Conservation (phyloP, 2,113 vertebrate species). For the Melospiza georgiana region DNA sequence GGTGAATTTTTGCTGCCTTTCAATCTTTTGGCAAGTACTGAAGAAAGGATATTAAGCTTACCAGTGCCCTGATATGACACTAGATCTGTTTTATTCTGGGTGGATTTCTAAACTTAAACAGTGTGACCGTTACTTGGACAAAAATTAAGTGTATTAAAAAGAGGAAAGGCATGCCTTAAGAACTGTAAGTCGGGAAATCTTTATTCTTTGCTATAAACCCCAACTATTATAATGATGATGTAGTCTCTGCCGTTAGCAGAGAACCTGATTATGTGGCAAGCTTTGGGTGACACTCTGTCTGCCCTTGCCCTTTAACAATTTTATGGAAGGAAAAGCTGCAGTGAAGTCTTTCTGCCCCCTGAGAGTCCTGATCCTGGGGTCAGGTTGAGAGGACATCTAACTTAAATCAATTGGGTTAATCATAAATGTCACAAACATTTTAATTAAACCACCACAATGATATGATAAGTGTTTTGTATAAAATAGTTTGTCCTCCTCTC, state of each 20-base stretch:
- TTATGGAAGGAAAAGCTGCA: background rate
- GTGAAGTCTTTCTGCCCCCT: background rate
- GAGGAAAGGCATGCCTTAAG: background rate
- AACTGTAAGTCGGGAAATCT: background rate
- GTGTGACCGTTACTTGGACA: fast-evolving
- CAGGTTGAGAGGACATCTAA: background rate
- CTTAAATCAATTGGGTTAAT: background rate
- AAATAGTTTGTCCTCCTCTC: background rate
- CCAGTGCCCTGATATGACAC: background rate
- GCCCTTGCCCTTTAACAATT: background rate
- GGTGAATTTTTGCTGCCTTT: background rate
- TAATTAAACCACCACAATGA: background rate
- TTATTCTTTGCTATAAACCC: background rate
- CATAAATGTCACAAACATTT: background rate
- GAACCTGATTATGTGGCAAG: background rate
- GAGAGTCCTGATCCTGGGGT: background rate
- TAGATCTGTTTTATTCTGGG: background rate
- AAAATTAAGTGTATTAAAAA: background rate
- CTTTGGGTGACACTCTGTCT: background rate
- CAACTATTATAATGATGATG: background rate
- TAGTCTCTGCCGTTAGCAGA: background rate
- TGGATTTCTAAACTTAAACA: background rate
- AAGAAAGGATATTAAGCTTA: background rate
- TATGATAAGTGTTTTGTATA: background rate
- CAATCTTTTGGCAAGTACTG: background rate